phyloP scores from a whole-genome alignment of 1,140 invertebrate genomes.

The Metaphire vulgaris region DNA sequence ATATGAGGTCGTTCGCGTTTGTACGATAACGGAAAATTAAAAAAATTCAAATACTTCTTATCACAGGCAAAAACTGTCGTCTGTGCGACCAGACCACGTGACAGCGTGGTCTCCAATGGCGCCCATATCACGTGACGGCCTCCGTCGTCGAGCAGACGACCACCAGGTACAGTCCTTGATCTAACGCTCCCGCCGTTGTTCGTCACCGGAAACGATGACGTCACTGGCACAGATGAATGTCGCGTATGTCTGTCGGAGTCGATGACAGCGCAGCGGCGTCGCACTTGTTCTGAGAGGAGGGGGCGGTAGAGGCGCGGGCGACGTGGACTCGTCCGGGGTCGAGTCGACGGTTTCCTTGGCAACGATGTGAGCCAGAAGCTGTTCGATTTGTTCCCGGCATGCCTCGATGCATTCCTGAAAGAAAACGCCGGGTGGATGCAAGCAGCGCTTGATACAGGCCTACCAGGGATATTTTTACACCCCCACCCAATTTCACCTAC shows the following conservation, averaged over 20 bases:
- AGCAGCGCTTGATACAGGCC: no score
- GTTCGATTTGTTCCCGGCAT: slow-evolving; percentile 67
- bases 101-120: no score
- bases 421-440: no score
- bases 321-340: slow-evolving; percentile 20
- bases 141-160: not conserved
- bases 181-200: not conserved
- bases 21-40: no score
- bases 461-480: no score
- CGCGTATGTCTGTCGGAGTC: slow-evolving; percentile 71
- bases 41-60: no score
- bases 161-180: not conserved
- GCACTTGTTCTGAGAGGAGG: slow-evolving; percentile 50
- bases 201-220: not conserved
- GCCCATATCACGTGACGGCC: not conserved
- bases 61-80: not conserved
- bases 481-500: no score
- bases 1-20: no score
- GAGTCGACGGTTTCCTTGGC: slow-evolving; percentile 30
- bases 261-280: slow-evolving; percentile 62
- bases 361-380: slow-evolving; percentile 61
- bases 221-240: slow-evolving; percentile 61
- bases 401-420: slow-evolving; percentile 65
- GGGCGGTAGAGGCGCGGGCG: slow-evolving; percentile 40
- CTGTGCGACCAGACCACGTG: no score